Conservation (phyloP, 2,113 vertebrate genomes). For the Columbina picui region DNA sequence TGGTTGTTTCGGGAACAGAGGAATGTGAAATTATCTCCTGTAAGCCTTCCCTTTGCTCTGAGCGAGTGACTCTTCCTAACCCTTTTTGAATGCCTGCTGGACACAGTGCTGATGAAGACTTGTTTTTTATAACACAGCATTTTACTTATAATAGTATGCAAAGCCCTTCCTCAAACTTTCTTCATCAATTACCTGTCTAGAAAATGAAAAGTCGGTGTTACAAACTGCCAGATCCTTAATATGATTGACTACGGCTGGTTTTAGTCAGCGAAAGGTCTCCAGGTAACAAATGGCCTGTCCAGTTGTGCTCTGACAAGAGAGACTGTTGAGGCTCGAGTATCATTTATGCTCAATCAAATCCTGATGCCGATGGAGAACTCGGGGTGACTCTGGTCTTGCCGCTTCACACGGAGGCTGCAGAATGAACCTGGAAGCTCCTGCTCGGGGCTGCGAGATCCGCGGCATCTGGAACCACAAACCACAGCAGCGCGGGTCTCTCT, state of each 20-base stretch:
- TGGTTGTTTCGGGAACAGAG: background rate
- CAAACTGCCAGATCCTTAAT: constrained; percentile 32
- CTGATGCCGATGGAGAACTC: constrained; percentile 44
- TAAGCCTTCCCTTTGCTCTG: background rate
- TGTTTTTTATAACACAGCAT: background rate
- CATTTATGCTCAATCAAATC: constrained; percentile 11
- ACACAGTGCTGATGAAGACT: background rate
- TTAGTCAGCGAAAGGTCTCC: constrained; percentile 48
- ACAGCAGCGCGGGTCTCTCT: background rate
- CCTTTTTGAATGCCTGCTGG: background rate
- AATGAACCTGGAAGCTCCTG: background rate
- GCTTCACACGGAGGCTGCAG: background rate
- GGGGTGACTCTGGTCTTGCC: background rate
- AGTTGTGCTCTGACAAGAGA: constrained; percentile 37
- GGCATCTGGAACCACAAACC: background rate
- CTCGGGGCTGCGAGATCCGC: background rate
- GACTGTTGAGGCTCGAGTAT: background rate
- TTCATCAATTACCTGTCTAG: constrained; percentile 35
- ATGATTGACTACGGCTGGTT: constrained; percentile 51
- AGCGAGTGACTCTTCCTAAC: background rate
- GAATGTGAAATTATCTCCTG: background rate
- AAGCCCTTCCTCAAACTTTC: constrained; percentile 20
- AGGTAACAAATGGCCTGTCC: constrained; percentile 46
- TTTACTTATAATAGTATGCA: background rate
- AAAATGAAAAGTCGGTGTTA: constrained; percentile 21